A percentile compares a stretch with the other conserved stretches of the same genome.
phyloP scores from a whole-genome alignment of 2,113 vertebrate genomes.

The Bubalus kerabau region DNA sequence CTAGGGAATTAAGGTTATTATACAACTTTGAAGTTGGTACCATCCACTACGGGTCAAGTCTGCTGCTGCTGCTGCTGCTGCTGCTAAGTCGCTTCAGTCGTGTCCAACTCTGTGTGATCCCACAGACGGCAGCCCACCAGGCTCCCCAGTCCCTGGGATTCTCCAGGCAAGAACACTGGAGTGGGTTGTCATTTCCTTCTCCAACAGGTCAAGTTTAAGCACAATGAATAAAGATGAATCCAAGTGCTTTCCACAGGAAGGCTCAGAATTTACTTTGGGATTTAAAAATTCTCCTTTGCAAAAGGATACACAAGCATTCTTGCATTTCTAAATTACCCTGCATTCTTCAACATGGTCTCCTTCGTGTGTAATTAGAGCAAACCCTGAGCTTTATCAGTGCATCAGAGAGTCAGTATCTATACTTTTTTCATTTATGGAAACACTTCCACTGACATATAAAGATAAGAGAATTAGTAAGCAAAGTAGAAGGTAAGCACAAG shows the following conservation, averaged over 20 bases:
- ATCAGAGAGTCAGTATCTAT: background rate
- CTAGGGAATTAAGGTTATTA: background rate
- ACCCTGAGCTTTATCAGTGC: background rate
- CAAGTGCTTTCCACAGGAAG: background rate
- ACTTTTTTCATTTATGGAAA: background rate
- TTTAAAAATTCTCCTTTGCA: background rate
- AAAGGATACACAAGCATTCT: background rate
- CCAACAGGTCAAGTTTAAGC: background rate
- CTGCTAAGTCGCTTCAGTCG: background rate
- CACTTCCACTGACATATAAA: background rate
- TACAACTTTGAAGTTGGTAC: conserved; percentile 20
- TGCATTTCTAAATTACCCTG: background rate
- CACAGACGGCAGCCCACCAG: background rate
- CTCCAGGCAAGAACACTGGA: background rate
- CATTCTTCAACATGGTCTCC: background rate
- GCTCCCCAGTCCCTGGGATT: background rate
- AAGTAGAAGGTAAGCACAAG: background rate
- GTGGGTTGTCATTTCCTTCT: background rate
- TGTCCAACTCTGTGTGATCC: background rate
- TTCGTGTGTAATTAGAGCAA: conserved; percentile 5
- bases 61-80: background rate
- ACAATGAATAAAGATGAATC: background rate
- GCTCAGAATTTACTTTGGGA: conserved; percentile 16
- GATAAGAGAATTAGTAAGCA: background rate
- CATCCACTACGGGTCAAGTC: background rate